These are phyloP conservation scores for Semaprochilodus insignis DNA, from an alignment of 2,797 vertebrate species.

Conservation along the genomic window DNA sequence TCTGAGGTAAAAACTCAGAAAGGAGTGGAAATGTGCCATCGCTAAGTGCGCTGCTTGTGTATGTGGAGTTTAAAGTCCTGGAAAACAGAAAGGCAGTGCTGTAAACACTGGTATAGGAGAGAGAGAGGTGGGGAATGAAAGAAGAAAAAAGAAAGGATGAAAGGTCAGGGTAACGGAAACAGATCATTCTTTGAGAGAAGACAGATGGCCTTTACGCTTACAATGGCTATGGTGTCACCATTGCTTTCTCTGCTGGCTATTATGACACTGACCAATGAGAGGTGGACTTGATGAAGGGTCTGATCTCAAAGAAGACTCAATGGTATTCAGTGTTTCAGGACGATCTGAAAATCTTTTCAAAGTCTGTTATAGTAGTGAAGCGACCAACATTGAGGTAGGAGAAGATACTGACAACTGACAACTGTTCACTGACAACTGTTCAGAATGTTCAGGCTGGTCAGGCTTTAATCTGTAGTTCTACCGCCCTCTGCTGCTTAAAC, in stretches of 20 bases:
- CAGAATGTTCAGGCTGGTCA: neutral
- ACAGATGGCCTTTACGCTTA: neutral
- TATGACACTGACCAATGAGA: neutral
- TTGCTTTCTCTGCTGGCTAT: neutral
- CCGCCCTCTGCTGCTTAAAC: slow-evolving; percentile 54
- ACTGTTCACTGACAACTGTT: neutral
- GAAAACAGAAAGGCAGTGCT: neutral
- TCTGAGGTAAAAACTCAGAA: slow-evolving; percentile 48
- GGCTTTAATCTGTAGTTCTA: slow-evolving; percentile 33
- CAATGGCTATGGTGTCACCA: neutral
- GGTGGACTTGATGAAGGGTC: neutral
- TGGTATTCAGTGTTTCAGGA: too few species aligned
- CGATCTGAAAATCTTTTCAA: too few species aligned
- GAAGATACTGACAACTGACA: neutral
- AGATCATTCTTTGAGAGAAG: neutral
- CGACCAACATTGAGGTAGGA: too few species aligned
- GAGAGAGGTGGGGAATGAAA: neutral
- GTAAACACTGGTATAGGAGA: neutral
- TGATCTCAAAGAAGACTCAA: neutral
- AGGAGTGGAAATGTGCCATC: slow-evolving; percentile 53
- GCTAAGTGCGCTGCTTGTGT: neutral
- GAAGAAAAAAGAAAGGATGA: slow-evolving; percentile 17
- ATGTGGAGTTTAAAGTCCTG: neutral
- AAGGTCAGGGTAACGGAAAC: neutral
- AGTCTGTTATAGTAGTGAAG: too few species aligned